A percentile compares a stretch with the other conserved stretches of the same genome.
These are phyloP conservation scores for Synergus gifuensis DNA, from an alignment of 2,888 invertebrate genomes.

Conservation along the genomic window DNA sequence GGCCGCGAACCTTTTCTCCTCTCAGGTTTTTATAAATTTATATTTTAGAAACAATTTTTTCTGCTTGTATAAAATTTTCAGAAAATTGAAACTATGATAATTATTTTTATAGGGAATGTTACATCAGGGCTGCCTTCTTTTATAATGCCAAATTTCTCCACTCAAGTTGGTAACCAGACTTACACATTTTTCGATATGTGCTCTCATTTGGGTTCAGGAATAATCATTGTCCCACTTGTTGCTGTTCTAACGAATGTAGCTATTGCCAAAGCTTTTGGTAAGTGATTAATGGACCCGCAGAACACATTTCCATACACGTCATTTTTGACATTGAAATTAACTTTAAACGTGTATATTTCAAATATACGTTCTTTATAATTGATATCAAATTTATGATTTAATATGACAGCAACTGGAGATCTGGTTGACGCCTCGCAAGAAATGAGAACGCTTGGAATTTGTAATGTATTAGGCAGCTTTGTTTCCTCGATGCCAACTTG, in stretches of 20 bases:
- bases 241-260: slow-evolving; percentile 95
- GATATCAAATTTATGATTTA: background rate
- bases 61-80: background rate
- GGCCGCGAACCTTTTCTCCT: slow-evolving; percentile 82
- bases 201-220: slow-evolving; percentile 85
- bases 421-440: slow-evolving; percentile 94
- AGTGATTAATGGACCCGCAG: slow-evolving; percentile 61
- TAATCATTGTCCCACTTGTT: slow-evolving; percentile 90
- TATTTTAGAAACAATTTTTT: slow-evolving; percentile 16
- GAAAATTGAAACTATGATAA: background rate
- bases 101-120: slow-evolving; percentile 80
- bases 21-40: slow-evolving; percentile 60
- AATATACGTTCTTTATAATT: background rate
- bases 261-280: slow-evolving; percentile 96
- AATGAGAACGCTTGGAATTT: slow-evolving; percentile 90
- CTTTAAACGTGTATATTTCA: no score
- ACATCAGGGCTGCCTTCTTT: slow-evolving; percentile 85
- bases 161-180: slow-evolving; percentile 81
- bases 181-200: slow-evolving; percentile 85
- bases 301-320: background rate
- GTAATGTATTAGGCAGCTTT: slow-evolving; percentile 90
- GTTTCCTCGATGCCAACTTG: slow-evolving; percentile 92
- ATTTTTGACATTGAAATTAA: background rate
- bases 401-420: slow-evolving; percentile 81
- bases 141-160: slow-evolving; percentile 83